Evolutionary conservation across 1,140 invertebrate genomes (phyloP), one percentile per base, ranked within the genome.

Genomic region (Dinothrombium tinctorium): DNA sequence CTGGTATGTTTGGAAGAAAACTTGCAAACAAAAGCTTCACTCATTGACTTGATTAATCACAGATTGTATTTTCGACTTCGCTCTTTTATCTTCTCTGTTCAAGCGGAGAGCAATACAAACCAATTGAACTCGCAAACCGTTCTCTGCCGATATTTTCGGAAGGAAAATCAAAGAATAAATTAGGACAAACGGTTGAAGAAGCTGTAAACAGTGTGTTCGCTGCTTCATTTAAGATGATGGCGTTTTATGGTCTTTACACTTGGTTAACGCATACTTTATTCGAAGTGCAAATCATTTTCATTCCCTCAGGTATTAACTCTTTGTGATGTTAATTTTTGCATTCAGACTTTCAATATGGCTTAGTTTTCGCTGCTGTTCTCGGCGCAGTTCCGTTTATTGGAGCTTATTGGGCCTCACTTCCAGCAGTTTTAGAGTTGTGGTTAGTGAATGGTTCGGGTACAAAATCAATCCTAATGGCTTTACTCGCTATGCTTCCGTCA

Each of bases 211-310:
- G 69, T 26, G 81, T 98, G 3, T 86, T 96, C 54, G 71, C 78
- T 32, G 86, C 87, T 0, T 90, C 86, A 1, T 78, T 94, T 44
- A 98, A 96, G 63, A 84, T 96, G 69, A 79, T 84, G 3, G 67
- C 78, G 0, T 98, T 98, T 61, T 95, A 96, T 57, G 89, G 87
- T 0, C 62, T 96, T 41, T 98, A 89, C 71, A 96, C 90, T 0
- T 96, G 89, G 83, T 70, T 96, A 23, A 79, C 89, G 35, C 89
- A 96, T 54, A 87, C 83, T 47, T 56, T 96, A 2, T 96, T 96
- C 58, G 76, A 79, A 48, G 76, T 90, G 0, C 14, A 33, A 24
- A 79, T 96, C 45, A 78, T 94, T 15, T 94, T 92, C 57, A 67
- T 96, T 44, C 89, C 89, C 2, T 78, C 86, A 59, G 55, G 54